Evolutionary conservation across 92 coral and sea anemone genomes (phyloP).

Genomic region (Heteractis magnifica): DNA sequence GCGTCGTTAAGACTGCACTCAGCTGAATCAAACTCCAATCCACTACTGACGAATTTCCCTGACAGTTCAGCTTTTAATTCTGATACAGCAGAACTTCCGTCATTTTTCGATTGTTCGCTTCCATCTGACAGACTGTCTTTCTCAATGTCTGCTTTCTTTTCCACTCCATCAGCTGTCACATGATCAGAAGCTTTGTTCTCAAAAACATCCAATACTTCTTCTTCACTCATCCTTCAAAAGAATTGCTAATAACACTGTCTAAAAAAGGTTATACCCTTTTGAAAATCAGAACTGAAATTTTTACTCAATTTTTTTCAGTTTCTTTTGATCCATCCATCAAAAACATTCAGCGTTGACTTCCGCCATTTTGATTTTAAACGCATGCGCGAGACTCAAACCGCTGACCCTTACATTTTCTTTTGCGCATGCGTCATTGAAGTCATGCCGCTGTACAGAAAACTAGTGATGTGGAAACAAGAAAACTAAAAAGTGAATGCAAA

Average conservation of each 20-base stretch:
- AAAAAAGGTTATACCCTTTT: background rate
- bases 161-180: slow-evolving; percentile 5
- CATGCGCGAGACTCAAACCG: background rate
- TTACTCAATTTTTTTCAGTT: background rate
- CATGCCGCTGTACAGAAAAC: slow-evolving; percentile 15
- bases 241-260: background rate
- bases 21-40: background rate
- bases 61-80: slow-evolving; percentile 3
- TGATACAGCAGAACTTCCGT: background rate
- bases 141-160: background rate
- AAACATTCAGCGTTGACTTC: background rate
- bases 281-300: background rate
- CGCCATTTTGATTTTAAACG: slow-evolving; percentile 6
- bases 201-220: background rate
- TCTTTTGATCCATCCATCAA: background rate
- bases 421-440: background rate
- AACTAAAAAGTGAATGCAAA: background rate
- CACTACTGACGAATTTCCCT: background rate
- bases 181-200: background rate
- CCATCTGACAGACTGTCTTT: background rate
- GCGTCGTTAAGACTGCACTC: background rate
- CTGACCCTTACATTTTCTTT: background rate
- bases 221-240: background rate
- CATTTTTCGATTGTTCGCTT: background rate
- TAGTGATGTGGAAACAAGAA: slow-evolving; percentile 21